phyloP scores from a whole-genome alignment of 2,797 vertebrate species.

The Mionectes olivaceus region DNA sequence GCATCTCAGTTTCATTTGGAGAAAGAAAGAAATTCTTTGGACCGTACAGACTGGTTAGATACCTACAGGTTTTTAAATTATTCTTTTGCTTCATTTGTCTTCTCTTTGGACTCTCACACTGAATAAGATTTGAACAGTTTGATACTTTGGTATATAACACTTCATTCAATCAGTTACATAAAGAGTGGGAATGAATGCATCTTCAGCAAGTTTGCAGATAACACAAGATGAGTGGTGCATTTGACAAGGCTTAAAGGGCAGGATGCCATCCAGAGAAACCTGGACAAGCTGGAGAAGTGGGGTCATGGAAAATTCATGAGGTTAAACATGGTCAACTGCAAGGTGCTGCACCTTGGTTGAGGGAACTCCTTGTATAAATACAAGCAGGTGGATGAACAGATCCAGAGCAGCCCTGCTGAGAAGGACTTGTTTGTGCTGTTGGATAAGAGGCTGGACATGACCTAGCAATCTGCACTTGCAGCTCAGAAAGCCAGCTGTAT shows the following conservation, averaged over 20 bases:
- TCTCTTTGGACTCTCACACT: not conserved
- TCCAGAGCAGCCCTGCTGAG: not conserved
- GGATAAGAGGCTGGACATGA: not conserved
- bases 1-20: not conserved
- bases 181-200: accelerated
- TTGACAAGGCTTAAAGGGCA: accelerated
- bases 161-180: not conserved
- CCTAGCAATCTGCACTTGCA: accelerated
- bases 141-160: not conserved
- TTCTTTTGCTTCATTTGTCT: not conserved
- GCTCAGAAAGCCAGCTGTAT: accelerated
- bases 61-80: not conserved
- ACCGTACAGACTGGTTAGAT: not conserved
- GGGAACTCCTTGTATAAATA: not conserved
- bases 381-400: not conserved
- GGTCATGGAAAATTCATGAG: not conserved
- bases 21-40: not conserved
- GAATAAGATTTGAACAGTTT: not conserved
- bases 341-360: not conserved
- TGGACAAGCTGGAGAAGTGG: not conserved
- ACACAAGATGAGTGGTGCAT: not conserved
- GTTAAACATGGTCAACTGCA: not conserved
- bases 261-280: not conserved
- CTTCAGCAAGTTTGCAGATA: not conserved
- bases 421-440: not conserved